Conservation (phyloP, 2,113 vertebrate species). For the Phycodurus eques region DNA sequence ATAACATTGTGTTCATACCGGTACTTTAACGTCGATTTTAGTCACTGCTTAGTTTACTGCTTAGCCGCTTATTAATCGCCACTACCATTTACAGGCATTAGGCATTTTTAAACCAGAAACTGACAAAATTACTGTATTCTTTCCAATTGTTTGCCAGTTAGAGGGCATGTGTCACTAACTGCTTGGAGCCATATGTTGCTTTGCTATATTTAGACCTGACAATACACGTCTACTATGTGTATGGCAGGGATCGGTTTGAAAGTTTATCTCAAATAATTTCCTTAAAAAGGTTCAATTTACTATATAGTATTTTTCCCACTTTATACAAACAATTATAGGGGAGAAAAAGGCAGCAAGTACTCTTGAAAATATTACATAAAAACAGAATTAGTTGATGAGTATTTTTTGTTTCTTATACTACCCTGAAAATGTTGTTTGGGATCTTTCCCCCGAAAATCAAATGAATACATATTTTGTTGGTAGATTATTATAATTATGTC, state of each 20-base stretch:
- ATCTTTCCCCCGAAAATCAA: neutral
- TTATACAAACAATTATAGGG: neutral
- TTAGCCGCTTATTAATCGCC: no score
- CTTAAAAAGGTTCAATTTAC: neutral
- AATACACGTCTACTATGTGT: constrained; percentile 6
- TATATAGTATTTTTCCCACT: neutral
- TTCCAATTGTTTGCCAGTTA: constrained; percentile 16
- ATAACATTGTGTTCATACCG: no score
- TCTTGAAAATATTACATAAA: neutral
- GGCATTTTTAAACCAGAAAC: no score
- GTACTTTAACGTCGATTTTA: no score
- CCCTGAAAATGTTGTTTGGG: neutral
- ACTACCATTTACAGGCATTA: no score
- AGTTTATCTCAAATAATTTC: neutral
- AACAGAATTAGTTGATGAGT: neutral
- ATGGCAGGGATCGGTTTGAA: neutral
- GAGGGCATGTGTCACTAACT: constrained; percentile 8
- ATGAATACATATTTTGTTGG: neutral
- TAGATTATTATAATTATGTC: neutral
- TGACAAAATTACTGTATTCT: neutral
- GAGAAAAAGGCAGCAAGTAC: neutral
- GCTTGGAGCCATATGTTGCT: constrained; percentile 22
- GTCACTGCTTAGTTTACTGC: no score
- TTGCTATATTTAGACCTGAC: constrained; percentile 34
- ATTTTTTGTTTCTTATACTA: neutral